Conservation (phyloP, 92 coral and sea anemone species). For the Anthopleura xanthogrammica region DNA sequence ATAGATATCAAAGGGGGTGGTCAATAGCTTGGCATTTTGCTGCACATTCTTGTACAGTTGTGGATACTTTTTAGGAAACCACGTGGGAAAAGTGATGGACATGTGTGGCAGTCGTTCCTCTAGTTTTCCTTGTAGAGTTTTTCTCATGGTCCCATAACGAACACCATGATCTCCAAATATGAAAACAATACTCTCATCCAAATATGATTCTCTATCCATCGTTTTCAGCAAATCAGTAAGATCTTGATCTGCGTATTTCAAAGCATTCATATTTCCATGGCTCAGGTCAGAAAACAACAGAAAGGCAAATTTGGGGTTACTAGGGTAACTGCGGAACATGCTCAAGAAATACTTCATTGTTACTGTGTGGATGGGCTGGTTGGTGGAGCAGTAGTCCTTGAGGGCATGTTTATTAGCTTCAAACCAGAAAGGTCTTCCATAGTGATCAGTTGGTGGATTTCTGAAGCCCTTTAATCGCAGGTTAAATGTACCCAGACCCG, state of each 20-base stretch:
- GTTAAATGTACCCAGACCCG: constrained; percentile 13
- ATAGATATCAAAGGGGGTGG: constrained; percentile 91
- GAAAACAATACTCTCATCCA: constrained; percentile 62
- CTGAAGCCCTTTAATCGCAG: constrained; percentile 54
- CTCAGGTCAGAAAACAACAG: constrained; percentile 56
- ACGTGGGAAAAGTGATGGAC: constrained; percentile 72
- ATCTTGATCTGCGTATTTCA: constrained; percentile 60
- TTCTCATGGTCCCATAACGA: constrained; percentile 63
- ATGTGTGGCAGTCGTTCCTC: constrained; percentile 91
- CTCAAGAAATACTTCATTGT: constrained; percentile 51
- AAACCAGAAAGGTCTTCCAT: constrained; percentile 60
- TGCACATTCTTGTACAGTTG: constrained; percentile 46
- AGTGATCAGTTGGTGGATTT: constrained; percentile 72
- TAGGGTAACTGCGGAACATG: constrained; percentile 48
- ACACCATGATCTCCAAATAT: constrained; percentile 87
- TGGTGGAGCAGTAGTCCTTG: constrained; percentile 11
- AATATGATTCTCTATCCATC: constrained; percentile 49
- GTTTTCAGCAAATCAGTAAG: constrained; percentile 41
- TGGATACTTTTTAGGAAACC: constrained; percentile 74
- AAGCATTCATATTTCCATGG: constrained; percentile 57
- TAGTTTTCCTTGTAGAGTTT: constrained; percentile 83
- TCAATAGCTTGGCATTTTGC: constrained; percentile 64
- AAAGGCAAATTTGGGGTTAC: constrained; percentile 47
- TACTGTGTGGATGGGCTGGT: constrained; percentile 22
- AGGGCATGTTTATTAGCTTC: constrained; percentile 19